Conservation (phyloP, 2,797 vertebrate species). For the Octomys mimax region DNA sequence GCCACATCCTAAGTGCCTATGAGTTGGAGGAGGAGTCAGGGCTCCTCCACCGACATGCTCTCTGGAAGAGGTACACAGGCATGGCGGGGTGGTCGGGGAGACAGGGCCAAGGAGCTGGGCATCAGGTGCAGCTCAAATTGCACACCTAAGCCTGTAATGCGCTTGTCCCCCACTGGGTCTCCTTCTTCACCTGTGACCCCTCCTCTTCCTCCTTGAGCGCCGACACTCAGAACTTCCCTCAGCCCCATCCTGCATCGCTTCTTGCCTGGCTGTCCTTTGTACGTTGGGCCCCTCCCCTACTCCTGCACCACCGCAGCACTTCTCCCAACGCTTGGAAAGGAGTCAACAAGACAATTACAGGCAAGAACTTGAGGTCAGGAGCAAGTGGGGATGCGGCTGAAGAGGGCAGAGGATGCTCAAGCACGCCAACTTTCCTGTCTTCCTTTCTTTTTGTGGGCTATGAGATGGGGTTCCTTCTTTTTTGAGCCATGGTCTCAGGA, state of each 20-base stretch:
- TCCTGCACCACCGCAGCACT: background rate
- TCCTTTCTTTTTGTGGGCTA: too few species aligned
- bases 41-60: background rate
- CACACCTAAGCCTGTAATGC: background rate
- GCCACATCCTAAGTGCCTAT: conserved; percentile 9
- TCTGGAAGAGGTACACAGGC: background rate
- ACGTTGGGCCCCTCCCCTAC: background rate
- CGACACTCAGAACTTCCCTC: background rate
- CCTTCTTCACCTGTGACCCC: background rate
- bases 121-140: background rate
- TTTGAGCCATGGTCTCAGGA: background rate
- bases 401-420: background rate
- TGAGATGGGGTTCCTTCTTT: too few species aligned
- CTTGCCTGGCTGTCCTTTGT: background rate
- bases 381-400: background rate
- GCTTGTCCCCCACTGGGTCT: background rate
- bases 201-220: background rate
- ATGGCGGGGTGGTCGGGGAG: background rate
- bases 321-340: background rate
- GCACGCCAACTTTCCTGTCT: background rate
- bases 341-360: background rate
- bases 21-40: background rate
- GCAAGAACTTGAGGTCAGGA: background rate
- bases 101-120: background rate
- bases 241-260: background rate